Percentiles rank a stretch among this genome's conserved stretches.
phyloP scores from a whole-genome alignment of 2,888 invertebrate genomes.

The Lasioglossum calceatum region DNA sequence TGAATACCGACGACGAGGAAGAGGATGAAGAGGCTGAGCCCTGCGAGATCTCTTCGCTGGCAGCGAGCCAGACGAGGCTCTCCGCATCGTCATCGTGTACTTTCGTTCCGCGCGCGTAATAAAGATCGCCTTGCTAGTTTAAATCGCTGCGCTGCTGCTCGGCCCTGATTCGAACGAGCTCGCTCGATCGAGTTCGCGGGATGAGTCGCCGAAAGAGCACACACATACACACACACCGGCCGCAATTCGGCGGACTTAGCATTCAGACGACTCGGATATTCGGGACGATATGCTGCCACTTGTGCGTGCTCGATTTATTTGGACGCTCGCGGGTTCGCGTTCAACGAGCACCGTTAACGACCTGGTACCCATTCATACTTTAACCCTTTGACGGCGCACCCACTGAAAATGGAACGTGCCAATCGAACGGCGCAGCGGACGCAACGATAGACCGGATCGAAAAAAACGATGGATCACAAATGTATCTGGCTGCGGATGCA shows the following conservation, averaged over 20 bases:
- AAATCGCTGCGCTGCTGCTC: constrained; percentile 55
- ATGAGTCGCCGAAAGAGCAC: neutral
- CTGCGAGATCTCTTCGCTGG: constrained; percentile 65
- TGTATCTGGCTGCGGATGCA: too few species aligned
- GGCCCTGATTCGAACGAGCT: constrained; percentile 17
- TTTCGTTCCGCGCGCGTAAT: constrained; percentile 52
- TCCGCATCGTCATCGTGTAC: constrained; percentile 68
- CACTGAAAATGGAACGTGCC: neutral
- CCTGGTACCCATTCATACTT: neutral
- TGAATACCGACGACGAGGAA: constrained; percentile 46
- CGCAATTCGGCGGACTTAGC: constrained; percentile 3
- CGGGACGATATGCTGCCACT: neutral
- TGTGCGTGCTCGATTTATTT: neutral
- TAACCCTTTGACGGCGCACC: neutral
- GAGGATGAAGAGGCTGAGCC: constrained; percentile 66
- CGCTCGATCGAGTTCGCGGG: constrained; percentile 20
- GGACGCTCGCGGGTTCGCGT: neutral
- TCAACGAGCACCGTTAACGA: neutral
- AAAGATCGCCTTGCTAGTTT: constrained; percentile 64
- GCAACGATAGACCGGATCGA: too few species aligned
- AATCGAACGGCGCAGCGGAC: too few species aligned
- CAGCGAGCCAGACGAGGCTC: constrained; percentile 53
- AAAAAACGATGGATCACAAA: too few species aligned
- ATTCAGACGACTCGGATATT: neutral
- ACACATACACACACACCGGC: neutral